Evolutionary conservation across 2,113 vertebrate genomes (phyloP).

Genomic region (Macrotis lagotis): DNA sequence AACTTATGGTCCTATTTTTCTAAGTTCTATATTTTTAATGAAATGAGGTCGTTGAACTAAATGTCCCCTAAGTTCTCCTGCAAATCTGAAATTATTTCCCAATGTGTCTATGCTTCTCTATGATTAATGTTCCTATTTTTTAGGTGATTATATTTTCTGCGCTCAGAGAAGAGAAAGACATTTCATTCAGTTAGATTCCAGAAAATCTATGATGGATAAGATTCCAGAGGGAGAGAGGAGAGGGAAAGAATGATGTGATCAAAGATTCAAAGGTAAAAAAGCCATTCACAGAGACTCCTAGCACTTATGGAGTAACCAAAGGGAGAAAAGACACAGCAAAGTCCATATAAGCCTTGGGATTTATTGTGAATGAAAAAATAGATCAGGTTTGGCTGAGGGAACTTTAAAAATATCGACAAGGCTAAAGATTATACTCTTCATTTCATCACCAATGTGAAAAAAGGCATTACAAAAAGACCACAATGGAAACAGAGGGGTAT

Average conservation of each 20-base stretch:
- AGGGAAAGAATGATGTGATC: neutral
- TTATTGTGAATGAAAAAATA: neutral
- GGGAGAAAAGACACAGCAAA: neutral
- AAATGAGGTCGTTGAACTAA: neutral
- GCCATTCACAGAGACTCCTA: neutral
- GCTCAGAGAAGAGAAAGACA: neutral
- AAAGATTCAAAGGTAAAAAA: neutral
- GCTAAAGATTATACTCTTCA: neutral
- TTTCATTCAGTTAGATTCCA: neutral
- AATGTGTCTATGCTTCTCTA: neutral
- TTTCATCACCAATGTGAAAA: conserved; percentile 28
- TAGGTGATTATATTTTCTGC: neutral
- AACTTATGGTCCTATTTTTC: neutral
- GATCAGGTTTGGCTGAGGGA: neutral
- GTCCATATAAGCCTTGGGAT: neutral
- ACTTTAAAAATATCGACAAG: neutral
- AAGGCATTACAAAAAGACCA: conserved; percentile 24
- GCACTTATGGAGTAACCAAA: neutral
- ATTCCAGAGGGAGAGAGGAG: neutral
- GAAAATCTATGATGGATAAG: neutral
- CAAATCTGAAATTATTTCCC: neutral
- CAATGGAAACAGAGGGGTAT: conserved; percentile 41
- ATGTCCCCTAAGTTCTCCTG: neutral
- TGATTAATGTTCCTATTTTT: neutral
- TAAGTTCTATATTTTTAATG: neutral